Conservation (phyloP, 2,113 vertebrate genomes). For the Herpetotheres cachinnans region DNA sequence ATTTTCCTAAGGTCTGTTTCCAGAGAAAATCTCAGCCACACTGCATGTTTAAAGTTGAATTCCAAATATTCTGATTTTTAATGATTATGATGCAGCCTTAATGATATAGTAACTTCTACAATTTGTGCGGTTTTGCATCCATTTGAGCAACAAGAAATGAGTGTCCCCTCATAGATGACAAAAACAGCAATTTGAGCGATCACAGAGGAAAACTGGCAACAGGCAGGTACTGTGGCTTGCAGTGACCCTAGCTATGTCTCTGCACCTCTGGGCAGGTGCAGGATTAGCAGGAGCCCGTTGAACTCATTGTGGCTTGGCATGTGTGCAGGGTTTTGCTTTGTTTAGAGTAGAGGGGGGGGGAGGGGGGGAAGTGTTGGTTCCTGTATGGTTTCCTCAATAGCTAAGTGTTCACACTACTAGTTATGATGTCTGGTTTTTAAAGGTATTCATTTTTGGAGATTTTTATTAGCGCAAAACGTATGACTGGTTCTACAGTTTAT, state of each 20-base stretch:
- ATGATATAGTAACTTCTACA: not conserved
- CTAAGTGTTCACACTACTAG: accelerated
- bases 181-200: not conserved
- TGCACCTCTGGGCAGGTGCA: not conserved
- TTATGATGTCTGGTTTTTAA: not conserved
- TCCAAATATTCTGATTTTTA: not conserved
- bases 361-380: not conserved
- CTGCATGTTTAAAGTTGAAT: not conserved
- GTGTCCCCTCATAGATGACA: not conserved
- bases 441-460: not conserved
- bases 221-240: not conserved
- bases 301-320: not conserved
- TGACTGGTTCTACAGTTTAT: not conserved
- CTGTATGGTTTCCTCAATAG: not conserved
- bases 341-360: not conserved
- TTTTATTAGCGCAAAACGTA: not conserved
- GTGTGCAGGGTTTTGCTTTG: not conserved
- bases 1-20: not conserved
- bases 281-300: not conserved
- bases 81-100: not conserved
- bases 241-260: not conserved
- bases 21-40: not conserved
- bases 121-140: not conserved
- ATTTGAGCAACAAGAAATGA: not conserved
- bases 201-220: not conserved